A percentile compares a stretch with the other conserved stretches of the same genome.
These are phyloP conservation scores for Plecturocebus donacophilus DNA, from an alignment of 2,113 vertebrate species.

Conservation along the genomic window DNA sequence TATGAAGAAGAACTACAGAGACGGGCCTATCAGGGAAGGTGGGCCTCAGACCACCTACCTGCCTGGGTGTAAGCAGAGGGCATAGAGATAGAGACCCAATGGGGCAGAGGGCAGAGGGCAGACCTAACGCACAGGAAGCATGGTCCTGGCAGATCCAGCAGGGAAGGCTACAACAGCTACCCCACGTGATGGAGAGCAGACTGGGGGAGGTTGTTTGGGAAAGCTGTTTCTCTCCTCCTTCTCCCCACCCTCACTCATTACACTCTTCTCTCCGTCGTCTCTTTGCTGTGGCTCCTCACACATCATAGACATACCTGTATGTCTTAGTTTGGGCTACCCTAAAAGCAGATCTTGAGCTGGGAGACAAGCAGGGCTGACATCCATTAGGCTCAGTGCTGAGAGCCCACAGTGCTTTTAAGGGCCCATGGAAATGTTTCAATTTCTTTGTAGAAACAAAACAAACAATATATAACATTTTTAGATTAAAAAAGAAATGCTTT, in stretches of 20 bases:
- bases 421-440: neutral
- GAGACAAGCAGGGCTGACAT: neutral
- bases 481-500: neutral
- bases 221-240: neutral
- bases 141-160: neutral
- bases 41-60: neutral
- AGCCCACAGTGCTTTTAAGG: neutral
- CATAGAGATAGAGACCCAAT: neutral
- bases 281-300: neutral
- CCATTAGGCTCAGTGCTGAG: neutral
- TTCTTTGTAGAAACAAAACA: conserved; percentile 18
- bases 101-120: neutral
- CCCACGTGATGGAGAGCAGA: neutral
- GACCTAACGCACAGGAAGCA: neutral
- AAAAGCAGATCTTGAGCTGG: neutral
- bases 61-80: neutral
- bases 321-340: neutral
- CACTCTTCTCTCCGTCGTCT: neutral
- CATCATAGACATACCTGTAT: accelerated
- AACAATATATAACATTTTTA: neutral
- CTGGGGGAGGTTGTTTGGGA: neutral
- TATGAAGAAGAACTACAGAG: neutral
- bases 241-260: neutral
- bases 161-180: neutral
- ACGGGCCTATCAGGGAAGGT: accelerated